Conservation (phyloP, 1,140 invertebrate genomes). For the Drosophila kikkawai region DNA sequence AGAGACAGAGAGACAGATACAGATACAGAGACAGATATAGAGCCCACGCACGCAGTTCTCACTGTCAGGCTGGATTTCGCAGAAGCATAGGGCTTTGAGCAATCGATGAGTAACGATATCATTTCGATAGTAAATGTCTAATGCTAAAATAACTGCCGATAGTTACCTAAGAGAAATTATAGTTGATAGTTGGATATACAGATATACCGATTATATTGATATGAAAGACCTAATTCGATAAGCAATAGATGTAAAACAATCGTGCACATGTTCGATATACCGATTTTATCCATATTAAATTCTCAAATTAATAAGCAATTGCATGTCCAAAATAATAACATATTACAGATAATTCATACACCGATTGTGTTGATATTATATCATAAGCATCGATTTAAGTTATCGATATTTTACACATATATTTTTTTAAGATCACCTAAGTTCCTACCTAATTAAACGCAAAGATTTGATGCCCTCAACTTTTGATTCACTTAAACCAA, state of each 20-base stretch:
- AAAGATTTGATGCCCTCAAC: neutral
- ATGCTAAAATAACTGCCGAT: neutral
- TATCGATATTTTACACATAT: neutral
- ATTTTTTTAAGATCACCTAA: neutral
- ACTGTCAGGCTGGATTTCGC: neutral
- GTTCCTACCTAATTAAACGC: neutral
- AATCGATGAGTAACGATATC: conserved; percentile 1
- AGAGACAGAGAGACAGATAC: neutral
- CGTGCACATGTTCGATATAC: neutral
- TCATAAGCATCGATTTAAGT: neutral
- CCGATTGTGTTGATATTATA: too few relatives aligned
- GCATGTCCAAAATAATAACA: too few relatives aligned
- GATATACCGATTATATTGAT: neutral
- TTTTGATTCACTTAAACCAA: neutral
- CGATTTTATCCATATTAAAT: neutral
- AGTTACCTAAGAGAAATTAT: too few relatives aligned
- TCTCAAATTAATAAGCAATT: neutral
- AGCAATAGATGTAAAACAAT: neutral
- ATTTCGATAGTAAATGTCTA: neutral
- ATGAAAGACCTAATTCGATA: neutral
- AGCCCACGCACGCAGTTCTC: neutral
- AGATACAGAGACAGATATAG: neutral
- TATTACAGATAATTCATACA: too few relatives aligned
- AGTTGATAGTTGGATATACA: neutral
- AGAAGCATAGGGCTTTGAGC: neutral